Conservation (phyloP, 2,888 invertebrate genomes). For the Cyaniris semiargus region DNA sequence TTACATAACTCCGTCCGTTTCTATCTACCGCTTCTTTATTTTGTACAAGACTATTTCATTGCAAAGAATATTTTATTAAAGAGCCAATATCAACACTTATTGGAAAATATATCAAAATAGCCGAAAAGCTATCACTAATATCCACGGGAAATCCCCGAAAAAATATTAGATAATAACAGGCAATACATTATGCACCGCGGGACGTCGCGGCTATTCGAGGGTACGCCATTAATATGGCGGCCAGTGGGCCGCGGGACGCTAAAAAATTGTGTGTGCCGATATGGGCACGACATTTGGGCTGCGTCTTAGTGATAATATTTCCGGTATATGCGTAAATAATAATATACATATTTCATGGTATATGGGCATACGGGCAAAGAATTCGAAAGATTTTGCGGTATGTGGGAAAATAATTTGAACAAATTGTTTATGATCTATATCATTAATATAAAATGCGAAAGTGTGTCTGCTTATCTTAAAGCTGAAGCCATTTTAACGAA, state of each 20-base stretch:
- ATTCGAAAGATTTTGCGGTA: no score
- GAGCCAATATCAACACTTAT: neutral
- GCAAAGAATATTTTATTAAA: no score
- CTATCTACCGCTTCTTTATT: no score
- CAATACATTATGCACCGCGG: constrained; percentile 7
- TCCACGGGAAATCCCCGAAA: neutral
- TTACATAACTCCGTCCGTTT: no score
- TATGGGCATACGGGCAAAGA: no score
- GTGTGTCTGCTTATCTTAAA: no score
- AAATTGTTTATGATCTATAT: no score
- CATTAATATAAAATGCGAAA: no score
- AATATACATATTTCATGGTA: no score
- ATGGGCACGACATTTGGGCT: neutral
- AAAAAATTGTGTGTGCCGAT: constrained; percentile 61
- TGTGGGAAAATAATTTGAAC: no score
- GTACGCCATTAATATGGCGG: constrained; percentile 69
- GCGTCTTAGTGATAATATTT: neutral
- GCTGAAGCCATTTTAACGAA: no score
- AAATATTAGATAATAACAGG: neutral
- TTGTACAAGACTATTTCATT: no score
- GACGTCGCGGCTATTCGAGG: neutral
- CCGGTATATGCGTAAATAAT: neutral
- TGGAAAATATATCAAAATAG: neutral
- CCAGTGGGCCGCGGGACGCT: constrained; percentile 66
- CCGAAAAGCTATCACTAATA: neutral